Evolutionary conservation across 1,140 invertebrate genomes (phyloP).

Genomic region (Papilio xuthus): DNA sequence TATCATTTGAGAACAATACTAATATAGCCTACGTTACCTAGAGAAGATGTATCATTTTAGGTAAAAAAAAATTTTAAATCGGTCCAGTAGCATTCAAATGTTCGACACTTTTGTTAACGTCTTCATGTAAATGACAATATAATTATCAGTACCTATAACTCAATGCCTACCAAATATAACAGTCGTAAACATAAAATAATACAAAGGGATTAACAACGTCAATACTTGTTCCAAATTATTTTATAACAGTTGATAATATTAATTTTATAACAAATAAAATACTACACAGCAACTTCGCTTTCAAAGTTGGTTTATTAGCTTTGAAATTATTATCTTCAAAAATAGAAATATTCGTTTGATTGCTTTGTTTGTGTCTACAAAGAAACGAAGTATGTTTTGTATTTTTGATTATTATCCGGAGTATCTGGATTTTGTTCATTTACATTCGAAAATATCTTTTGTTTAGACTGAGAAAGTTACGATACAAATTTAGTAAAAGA

Average conservation of each 20-base stretch:
- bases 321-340: neutral
- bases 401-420: neutral
- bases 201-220: neutral
- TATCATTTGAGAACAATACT: too few relatives aligned
- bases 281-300: neutral
- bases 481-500: neutral
- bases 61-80: too few relatives aligned
- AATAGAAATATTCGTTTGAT: neutral
- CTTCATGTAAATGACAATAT: neutral
- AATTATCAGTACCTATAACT: neutral
- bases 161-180: neutral
- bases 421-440: neutral
- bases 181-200: neutral
- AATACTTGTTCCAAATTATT: neutral
- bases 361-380: neutral
- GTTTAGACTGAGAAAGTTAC: neutral
- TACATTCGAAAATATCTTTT: slow-evolving; percentile 4
- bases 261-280: neutral
- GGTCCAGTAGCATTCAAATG: neutral
- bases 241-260: neutral
- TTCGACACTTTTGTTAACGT: neutral
- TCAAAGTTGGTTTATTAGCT: neutral
- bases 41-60: neutral
- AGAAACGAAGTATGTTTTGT: neutral
- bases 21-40: too few relatives aligned